phyloP scores from a whole-genome alignment of 2,797 vertebrate genomes.

The Prionace glauca region DNA sequence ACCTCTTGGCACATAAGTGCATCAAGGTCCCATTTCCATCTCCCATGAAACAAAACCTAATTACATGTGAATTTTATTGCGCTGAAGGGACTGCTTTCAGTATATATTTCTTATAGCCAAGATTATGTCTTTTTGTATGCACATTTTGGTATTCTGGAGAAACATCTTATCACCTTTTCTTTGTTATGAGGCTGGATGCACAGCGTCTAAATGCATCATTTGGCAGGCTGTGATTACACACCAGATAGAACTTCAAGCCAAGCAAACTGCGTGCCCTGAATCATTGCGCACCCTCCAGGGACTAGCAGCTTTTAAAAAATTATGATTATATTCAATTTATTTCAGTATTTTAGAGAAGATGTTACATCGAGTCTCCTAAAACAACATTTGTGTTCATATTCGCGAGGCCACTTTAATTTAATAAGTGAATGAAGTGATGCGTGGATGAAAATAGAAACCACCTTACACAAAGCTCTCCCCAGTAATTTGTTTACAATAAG shows the following conservation, averaged over 20 bases:
- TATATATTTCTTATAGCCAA: background rate
- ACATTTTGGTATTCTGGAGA: background rate
- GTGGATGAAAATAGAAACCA: background rate
- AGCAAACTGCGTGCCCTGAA: background rate
- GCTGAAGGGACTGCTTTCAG: background rate
- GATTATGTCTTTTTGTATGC: background rate
- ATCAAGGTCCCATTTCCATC: background rate
- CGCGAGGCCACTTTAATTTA: background rate
- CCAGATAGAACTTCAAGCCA: background rate
- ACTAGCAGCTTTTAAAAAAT: constrained; percentile 11
- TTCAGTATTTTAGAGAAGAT: background rate
- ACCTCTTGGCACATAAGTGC: background rate
- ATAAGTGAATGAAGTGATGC: background rate
- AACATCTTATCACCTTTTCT: background rate
- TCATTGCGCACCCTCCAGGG: background rate
- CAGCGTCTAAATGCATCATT: background rate
- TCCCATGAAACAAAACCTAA: background rate
- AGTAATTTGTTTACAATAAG: background rate
- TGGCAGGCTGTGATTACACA: background rate
- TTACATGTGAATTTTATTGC: background rate
- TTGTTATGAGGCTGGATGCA: background rate
- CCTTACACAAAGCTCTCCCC: background rate
- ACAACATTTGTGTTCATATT: background rate
- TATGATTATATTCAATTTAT: background rate
- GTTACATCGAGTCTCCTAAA: background rate